Conservation (phyloP, 2,113 vertebrate genomes). For the Phalacrocorax aristotelis region DNA sequence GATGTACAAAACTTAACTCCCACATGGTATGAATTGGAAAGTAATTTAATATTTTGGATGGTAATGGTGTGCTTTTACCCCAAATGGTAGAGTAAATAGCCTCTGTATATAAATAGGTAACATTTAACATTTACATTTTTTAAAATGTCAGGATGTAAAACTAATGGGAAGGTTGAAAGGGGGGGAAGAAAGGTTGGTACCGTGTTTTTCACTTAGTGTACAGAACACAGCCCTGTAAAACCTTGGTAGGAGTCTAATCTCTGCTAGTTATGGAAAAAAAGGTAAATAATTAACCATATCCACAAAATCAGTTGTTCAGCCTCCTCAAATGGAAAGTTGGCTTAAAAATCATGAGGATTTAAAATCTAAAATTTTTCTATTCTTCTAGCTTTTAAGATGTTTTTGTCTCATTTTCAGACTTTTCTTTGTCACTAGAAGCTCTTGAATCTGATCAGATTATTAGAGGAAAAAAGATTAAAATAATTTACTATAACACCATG, state of each 20-base stretch:
- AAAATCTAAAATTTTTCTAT: neutral
- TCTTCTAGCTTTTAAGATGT: neutral
- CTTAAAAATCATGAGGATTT: neutral
- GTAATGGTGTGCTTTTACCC: neutral
- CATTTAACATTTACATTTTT: conserved; percentile 3
- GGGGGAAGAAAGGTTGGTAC: neutral
- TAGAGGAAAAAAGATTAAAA: neutral
- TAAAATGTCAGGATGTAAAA: neutral
- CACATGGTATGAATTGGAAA: neutral
- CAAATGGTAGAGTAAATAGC: neutral
- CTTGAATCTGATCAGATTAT: neutral
- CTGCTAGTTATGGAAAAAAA: neutral
- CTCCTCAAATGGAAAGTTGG: neutral
- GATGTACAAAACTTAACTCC: neutral
- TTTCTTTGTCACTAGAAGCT: neutral
- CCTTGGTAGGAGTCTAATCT: neutral
- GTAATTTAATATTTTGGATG: conserved; percentile 26
- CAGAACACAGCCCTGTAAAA: neutral
- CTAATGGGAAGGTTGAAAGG: neutral
- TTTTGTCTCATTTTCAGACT: neutral
- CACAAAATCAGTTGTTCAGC: neutral
- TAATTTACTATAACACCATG: neutral
- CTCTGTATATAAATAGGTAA: neutral
- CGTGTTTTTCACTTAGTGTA: neutral
- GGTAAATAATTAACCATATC: neutral